Base-by-base conservation (phyloP, 2,797 vertebrate species). In the Amblyopsis hoosieri region DNA sequence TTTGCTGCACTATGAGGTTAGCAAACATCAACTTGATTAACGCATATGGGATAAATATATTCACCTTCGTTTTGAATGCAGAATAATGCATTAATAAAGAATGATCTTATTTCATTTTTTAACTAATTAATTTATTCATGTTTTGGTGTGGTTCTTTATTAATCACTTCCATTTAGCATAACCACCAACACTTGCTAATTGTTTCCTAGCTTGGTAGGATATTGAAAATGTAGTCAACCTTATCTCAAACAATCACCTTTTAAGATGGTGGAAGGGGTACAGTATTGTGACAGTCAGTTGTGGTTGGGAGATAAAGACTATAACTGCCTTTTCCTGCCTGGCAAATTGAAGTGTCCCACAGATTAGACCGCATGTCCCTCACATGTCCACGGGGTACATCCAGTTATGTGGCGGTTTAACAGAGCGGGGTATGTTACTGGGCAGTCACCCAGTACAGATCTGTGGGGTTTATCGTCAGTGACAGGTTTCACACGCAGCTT, bases 401-500 rank as follows among this genome's bases (percentile, higher is more conserved):
- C 69, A 71, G 62, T 55, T 47, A 71, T 56, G 55, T 54, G 65
- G 14, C 59, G 55, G 45, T 67, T 71, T 74, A 60, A 69, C 60
- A 23, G n/a, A 42, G 52, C 64, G 48, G 63, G 70, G 57, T 61
- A 63, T 67, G 64, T 74, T 71, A 60, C 71, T 80, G 76, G 83
- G 83, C 80, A 83, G 65, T 59, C 67, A 66, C 75, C 79, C 82
- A 84, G 76, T 73, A 63, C 70, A 87, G 75, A 80, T 82, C 73
- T 80, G 52, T 12, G 62, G 52, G 80, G 65, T 86, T 84, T 84
- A 87, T 88, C 83, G 67, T 76, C 73, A 70, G 82, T 66, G 80
- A 85, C 85, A 88, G 80, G 72, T 86, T 88, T 90, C 84, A 84
- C 88, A 89, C 64, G 60, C 70, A 74, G 79, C 80, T 72, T 67